Evolutionary conservation across 1,140 invertebrate species (phyloP).

Genomic region (Bradysia coprophila): DNA sequence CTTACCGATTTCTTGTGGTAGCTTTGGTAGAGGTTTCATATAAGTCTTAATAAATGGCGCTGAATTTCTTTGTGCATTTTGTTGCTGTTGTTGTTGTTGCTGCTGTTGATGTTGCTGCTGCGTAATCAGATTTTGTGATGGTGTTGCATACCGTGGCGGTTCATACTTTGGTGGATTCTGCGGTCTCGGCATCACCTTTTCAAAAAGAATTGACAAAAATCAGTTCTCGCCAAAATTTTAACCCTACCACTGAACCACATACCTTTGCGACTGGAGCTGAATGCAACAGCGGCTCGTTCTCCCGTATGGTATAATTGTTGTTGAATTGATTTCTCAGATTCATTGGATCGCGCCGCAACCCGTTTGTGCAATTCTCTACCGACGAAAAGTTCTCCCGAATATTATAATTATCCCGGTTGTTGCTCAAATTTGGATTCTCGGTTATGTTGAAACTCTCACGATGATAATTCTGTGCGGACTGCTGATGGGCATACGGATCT

Average conservation of each 20-base stretch:
- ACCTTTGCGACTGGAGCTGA: slow-evolving; percentile 24
- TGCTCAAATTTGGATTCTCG: slow-evolving; percentile 5
- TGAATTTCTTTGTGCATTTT: slow-evolving; percentile 29
- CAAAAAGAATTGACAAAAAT: neutral
- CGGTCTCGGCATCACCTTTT: slow-evolving; percentile 22
- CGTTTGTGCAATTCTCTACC: neutral
- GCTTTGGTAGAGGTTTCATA: slow-evolving; percentile 35
- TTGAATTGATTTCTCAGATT: slow-evolving; percentile 8
- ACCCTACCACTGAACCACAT: slow-evolving; percentile 8
- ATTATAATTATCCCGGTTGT: slow-evolving; percentile 1
- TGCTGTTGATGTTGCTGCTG: slow-evolving; percentile 15
- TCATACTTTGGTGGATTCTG: slow-evolving; percentile 22
- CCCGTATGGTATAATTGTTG: slow-evolving; percentile 27
- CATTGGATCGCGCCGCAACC: neutral
- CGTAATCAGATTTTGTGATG: slow-evolving; percentile 26
- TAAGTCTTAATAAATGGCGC: slow-evolving; percentile 25
- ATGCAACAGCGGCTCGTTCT: slow-evolving; percentile 47
- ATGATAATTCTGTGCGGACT: slow-evolving; percentile 3
- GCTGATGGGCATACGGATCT: slow-evolving; percentile 2
- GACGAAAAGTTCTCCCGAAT: neutral
- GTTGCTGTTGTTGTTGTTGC: slow-evolving; percentile 17
- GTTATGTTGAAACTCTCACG: slow-evolving; percentile 5
- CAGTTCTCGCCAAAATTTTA: slow-evolving; percentile 1
- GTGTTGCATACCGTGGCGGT: slow-evolving; percentile 29
- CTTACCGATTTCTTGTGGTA: slow-evolving; percentile 18